phyloP scores from a whole-genome alignment of 2,797 vertebrate genomes.

The Euthynnus affinis region DNA sequence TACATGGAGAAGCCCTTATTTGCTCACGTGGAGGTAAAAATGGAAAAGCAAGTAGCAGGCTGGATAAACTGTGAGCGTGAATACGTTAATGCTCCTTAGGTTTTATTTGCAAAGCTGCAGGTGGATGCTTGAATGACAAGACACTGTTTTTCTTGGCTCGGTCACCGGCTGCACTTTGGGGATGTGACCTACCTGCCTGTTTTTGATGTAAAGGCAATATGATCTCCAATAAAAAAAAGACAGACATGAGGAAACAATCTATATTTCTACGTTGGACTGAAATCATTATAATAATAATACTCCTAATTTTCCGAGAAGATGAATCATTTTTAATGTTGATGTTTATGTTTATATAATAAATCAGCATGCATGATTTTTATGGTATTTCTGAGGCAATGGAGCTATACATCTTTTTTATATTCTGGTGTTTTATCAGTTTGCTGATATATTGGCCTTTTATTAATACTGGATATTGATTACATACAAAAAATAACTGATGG shows the following conservation, averaged over 20 bases:
- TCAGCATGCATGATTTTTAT: neutral
- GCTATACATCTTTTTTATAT: neutral
- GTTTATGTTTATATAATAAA: too few relatives aligned
- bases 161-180: constrained; percentile 22
- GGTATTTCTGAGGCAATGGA: neutral
- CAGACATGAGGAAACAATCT: constrained; percentile 22
- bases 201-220: constrained; percentile 55
- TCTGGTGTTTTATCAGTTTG: neutral
- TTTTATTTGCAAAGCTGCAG: constrained; percentile 80
- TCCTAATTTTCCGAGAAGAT: neutral
- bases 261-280: constrained; percentile 20
- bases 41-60: constrained; percentile 76
- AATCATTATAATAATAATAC: neutral
- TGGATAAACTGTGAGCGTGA: constrained; percentile 73
- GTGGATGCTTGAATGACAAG: constrained; percentile 76
- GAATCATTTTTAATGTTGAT: neutral
- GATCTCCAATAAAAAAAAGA: constrained; percentile 29
- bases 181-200: constrained; percentile 62
- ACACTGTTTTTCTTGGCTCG: constrained; percentile 66
- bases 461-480: neutral
- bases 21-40: constrained; percentile 74
- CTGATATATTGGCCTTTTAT: neutral
- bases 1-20: constrained; percentile 66
- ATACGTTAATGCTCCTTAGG: constrained; percentile 70
- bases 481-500: neutral